Evolutionary conservation across 2,888 invertebrate genomes (phyloP).

Genomic region (Xanthia icteritia): DNA sequence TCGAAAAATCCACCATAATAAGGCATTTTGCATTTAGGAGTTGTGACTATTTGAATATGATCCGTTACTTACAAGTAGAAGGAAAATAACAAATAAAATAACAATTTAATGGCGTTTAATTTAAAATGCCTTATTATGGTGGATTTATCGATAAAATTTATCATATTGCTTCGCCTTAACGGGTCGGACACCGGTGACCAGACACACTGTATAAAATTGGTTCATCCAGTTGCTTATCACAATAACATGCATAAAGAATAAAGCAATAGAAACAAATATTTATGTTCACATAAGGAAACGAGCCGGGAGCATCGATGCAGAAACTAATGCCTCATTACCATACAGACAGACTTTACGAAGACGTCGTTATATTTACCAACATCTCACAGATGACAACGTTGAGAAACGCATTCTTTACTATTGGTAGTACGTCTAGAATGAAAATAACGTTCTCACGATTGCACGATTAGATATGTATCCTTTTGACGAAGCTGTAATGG

Average conservation of each 20-base stretch:
- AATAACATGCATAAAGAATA: background rate
- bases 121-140: too few species aligned
- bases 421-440: slow-evolving; percentile 11
- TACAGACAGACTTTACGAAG: background rate
- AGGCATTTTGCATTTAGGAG: too few species aligned
- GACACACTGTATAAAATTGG: background rate
- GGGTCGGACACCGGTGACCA: too few species aligned
- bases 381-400: slow-evolving; percentile 3
- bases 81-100: too few species aligned
- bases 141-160: too few species aligned
- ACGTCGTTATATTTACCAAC: slow-evolving; percentile 41
- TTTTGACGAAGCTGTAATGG: background rate
- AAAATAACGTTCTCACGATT: slow-evolving; percentile 1
- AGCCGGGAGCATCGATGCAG: slow-evolving; percentile 21
- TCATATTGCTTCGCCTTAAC: too few species aligned
- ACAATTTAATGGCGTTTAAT: too few species aligned
- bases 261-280: slow-evolving; percentile 5
- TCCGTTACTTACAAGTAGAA: too few species aligned
- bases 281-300: slow-evolving; percentile 16
- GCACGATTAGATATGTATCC: slow-evolving; percentile 14
- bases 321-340: slow-evolving; percentile 38
- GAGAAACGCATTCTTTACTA: slow-evolving; percentile 32
- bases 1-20: too few species aligned
- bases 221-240: background rate
- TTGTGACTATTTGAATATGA: too few species aligned